A percentile compares a stretch with the other conserved stretches of the same genome.
phyloP scores from a whole-genome alignment of 1,140 invertebrate species.

The Rhagoletis pomonella region DNA sequence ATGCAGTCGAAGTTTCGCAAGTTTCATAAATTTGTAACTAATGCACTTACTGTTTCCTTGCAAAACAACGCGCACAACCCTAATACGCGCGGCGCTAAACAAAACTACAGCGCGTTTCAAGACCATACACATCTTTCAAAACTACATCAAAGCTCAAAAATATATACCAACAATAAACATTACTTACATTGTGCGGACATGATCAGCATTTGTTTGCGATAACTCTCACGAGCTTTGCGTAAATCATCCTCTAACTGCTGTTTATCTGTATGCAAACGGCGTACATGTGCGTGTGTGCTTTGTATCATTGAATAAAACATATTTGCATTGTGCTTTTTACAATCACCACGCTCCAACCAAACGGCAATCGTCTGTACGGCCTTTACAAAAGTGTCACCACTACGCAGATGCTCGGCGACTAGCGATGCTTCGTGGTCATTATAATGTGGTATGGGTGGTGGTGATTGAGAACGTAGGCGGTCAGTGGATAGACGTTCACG shows the following conservation, averaged over 20 bases:
- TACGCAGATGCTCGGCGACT: slow-evolving; percentile 90
- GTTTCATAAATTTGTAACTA: not conserved
- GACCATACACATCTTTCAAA: not conserved
- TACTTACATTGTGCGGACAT: slow-evolving; percentile 89
- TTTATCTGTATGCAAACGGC: slow-evolving; percentile 89
- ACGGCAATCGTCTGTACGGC: slow-evolving; percentile 87
- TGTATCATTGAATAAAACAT: slow-evolving; percentile 96
- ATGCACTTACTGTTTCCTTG: not conserved
- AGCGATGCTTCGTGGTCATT: slow-evolving; percentile 87
- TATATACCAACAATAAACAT: slow-evolving; percentile 63
- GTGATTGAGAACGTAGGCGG: slow-evolving; percentile 83
- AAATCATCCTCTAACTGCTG: slow-evolving; percentile 90
- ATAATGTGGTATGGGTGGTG: slow-evolving; percentile 90
- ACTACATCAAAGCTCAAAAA: not conserved
- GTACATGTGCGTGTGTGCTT: slow-evolving; percentile 91
- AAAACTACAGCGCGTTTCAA: not conserved
- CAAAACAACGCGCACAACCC: not conserved
- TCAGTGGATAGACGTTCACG: slow-evolving; percentile 87
- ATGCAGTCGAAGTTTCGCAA: not conserved
- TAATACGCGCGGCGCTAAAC: not conserved
- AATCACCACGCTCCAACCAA: slow-evolving; percentile 95
- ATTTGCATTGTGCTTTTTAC: slow-evolving; percentile 90
- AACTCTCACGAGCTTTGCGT: slow-evolving; percentile 84
- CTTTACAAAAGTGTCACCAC: slow-evolving; percentile 84
- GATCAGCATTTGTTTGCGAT: slow-evolving; percentile 87